Base-by-base conservation (phyloP, 53 echinoderm and acorn worm genomes). In the Echinarachnius parma region DNA sequence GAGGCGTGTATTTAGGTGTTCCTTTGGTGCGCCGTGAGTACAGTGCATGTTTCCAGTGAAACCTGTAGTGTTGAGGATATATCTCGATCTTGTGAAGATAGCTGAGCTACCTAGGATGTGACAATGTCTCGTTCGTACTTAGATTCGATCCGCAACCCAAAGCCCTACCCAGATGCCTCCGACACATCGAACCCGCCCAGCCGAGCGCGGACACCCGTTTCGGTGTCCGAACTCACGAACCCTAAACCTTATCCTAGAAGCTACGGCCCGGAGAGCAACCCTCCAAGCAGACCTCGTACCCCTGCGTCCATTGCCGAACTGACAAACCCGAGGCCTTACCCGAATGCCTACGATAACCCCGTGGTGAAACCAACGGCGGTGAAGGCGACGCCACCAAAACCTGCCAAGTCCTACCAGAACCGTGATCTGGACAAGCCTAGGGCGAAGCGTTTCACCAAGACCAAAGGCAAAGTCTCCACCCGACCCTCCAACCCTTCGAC, bases 301-400 rank as follows among this genome's bases (percentile, higher is more conserved):
- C 74, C 74, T 44, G 55, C 74, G 16, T 55, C 74, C 1, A 44
- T 72, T 33, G 16, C 56, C 1, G 74, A 72, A 72, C 74, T 72
- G 1, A 72, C n/a, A 3, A 72, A 72, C 23, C 74, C 74, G 15
- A 72, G 57, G 26, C 74, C 74, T 16, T 72, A 72, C 46, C 74
- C 74, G 2, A 37, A 1, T 0, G 50, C 50, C 13, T 32, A 53
- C 24, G 74, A 42, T 28, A 39, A 39, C 57, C 42, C 27, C 7
- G 39, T 72, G 0, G n/a, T 72, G 55, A 56, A 42, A 26, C 74
- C 74, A 14, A 72, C 74, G 9, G 44, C 74, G 0, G 55, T 56
- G 10, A 34, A 18, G 24, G 55, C 55, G 1, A 14, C 11, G 18
- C 42, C 39, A 28, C 16, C 9, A 11, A 50, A 50, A n/a, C 52